Conservation (phyloP, 2,113 vertebrate species). For the Motacilla alba region DNA sequence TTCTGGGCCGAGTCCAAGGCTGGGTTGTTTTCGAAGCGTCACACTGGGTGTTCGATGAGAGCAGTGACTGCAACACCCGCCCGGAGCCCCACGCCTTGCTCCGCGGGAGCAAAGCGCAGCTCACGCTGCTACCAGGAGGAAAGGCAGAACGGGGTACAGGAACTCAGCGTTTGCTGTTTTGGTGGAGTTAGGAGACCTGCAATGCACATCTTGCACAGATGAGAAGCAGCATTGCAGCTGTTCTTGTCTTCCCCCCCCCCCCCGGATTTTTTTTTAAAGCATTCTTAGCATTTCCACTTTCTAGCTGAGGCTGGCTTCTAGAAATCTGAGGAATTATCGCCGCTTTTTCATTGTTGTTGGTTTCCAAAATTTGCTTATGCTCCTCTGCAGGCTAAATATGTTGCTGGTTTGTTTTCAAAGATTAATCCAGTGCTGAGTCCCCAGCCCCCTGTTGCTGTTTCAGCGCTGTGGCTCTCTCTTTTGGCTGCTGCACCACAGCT, state of each 20-base stretch:
- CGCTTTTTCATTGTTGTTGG: background rate
- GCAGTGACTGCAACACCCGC: background rate
- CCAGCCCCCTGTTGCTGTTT: background rate
- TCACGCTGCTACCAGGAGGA: fast-evolving
- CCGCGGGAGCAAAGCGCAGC: background rate
- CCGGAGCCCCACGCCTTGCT: background rate
- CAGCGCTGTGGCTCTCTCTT: background rate
- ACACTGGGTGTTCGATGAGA: background rate
- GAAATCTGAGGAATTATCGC: background rate
- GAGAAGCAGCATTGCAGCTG: background rate
- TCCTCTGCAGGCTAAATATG: background rate
- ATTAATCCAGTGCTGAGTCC: background rate
- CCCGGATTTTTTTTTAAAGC: background rate
- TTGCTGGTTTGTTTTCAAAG: background rate
- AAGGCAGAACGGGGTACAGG: background rate
- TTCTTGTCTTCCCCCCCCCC: background rate
- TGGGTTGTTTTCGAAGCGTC: background rate
- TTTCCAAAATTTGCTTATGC: background rate
- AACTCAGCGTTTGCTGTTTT: background rate
- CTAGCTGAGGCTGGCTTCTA: background rate
- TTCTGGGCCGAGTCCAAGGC: background rate
- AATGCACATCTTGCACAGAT: background rate
- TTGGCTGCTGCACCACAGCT: background rate
- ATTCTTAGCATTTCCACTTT: background rate
- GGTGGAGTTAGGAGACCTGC: background rate